These are phyloP conservation scores for Parapsyche elsis DNA, from an alignment of 1,140 invertebrate species.

Conservation along the genomic window DNA sequence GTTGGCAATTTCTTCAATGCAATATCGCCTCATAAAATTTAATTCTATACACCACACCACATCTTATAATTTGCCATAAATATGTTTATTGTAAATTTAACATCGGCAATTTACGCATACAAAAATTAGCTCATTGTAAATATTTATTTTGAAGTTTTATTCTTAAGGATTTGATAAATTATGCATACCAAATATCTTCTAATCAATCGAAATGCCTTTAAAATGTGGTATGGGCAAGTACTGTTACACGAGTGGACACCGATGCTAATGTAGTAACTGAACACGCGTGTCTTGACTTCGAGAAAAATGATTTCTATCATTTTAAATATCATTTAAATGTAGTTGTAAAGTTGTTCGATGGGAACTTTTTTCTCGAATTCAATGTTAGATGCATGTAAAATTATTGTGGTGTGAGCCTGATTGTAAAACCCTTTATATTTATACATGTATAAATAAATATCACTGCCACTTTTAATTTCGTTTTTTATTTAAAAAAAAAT, in stretches of 20 bases:
- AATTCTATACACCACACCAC: not conserved
- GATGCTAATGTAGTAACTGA: constrained; percentile 32
- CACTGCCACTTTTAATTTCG: constrained; percentile 51
- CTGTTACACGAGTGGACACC: constrained; percentile 40
- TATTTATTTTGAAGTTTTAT: constrained; percentile 31
- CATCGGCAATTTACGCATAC: not conserved
- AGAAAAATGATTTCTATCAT: constrained; percentile 39
- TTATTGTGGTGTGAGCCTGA: constrained; percentile 55
- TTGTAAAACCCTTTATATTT: constrained; percentile 54
- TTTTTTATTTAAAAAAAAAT: too few relatives aligned
- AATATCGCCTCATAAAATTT: too few relatives aligned
- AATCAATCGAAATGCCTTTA: constrained; percentile 55
- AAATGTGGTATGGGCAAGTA: constrained; percentile 46
- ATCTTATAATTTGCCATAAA: constrained; percentile 29
- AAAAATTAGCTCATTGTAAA: constrained; percentile 30
- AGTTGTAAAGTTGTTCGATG: constrained; percentile 10
- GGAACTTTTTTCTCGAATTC: constrained; percentile 44
- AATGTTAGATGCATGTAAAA: constrained; percentile 48
- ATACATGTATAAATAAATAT: constrained; percentile 56
- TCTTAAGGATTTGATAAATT: constrained; percentile 12
- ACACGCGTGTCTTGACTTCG: constrained; percentile 45
- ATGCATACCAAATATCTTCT: constrained; percentile 55
- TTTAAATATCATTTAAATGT: not conserved
- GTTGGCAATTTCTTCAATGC: too few relatives aligned
- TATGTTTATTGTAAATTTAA: constrained; percentile 29